Percentiles rank a stretch among this genome's conserved stretches.
Conservation (phyloP, 2,888 invertebrate species). For the Meliscaeva auricollis region DNA sequence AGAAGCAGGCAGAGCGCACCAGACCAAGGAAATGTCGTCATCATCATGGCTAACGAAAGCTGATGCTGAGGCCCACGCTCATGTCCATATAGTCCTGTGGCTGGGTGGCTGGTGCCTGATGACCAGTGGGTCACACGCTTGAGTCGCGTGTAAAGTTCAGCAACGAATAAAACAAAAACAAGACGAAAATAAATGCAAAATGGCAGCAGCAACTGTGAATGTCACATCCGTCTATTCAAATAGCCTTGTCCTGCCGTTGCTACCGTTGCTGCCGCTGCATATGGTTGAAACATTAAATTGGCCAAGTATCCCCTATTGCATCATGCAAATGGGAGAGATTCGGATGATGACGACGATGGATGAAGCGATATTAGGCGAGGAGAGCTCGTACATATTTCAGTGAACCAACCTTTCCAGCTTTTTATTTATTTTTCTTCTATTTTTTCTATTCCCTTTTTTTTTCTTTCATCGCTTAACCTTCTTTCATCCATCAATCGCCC, state of each 20-base stretch:
- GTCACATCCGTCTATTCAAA: slow-evolving; percentile 49
- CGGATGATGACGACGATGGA: slow-evolving; percentile 38
- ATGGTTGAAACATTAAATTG: slow-evolving; percentile 64
- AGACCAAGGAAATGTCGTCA: slow-evolving; percentile 32
- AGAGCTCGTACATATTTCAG: slow-evolving; percentile 46
- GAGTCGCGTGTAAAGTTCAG: slow-evolving; percentile 45
- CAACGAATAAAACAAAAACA: slow-evolving; percentile 17
- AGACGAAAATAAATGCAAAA: slow-evolving; percentile 32
- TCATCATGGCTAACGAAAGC: slow-evolving; percentile 32
- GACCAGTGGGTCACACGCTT: slow-evolving; percentile 14
- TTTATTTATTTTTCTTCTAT: too few species aligned
- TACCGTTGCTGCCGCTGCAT: slow-evolving; percentile 9
- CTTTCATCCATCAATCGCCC: slow-evolving; percentile 26
- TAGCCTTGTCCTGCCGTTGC: slow-evolving; percentile 29
- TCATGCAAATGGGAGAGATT: slow-evolving; percentile 65
- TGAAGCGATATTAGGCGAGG: slow-evolving; percentile 42
- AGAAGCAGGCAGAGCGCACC: slow-evolving; percentile 11
- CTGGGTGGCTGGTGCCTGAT: too few species aligned
- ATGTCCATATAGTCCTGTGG: slow-evolving; percentile 1
- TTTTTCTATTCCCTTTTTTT: slow-evolving; percentile 5
- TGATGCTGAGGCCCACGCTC: background rate
- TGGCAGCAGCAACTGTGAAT: slow-evolving; percentile 47
- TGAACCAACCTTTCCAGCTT: slow-evolving; percentile 27
- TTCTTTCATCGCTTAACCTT: slow-evolving; percentile 21
- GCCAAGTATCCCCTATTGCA: slow-evolving; percentile 63